Conservation (phyloP, 1,140 invertebrate species). For the Magallana ariakensis region DNA sequence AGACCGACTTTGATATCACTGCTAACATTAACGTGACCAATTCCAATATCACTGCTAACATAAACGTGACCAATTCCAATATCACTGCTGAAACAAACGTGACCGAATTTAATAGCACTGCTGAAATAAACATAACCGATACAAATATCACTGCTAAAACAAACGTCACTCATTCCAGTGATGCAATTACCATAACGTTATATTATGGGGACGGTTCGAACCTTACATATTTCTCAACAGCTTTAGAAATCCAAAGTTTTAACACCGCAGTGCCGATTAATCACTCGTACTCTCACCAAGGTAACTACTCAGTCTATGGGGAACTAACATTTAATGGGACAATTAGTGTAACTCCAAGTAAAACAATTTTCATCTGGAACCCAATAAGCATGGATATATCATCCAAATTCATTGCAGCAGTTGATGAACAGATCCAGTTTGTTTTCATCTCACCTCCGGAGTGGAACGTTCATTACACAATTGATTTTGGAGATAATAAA, state of each 20-base stretch:
- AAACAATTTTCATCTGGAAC: slow-evolving; percentile 4
- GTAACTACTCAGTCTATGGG: not conserved
- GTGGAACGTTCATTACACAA: not conserved
- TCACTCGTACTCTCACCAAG: not conserved
- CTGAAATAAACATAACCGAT: too few relatives aligned
- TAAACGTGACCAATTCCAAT: too few relatives aligned
- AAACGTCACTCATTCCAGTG: not conserved
- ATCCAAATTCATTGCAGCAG: not conserved
- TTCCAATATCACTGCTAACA: too few relatives aligned
- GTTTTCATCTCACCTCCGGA: not conserved
- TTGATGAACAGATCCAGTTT: not conserved
- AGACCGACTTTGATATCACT: too few relatives aligned
- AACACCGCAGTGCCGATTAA: not conserved
- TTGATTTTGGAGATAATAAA: not conserved
- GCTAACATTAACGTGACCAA: too few relatives aligned
- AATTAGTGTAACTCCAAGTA: not conserved
- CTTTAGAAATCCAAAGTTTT: not conserved
- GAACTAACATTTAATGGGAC: not conserved
- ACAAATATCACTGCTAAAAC: too few relatives aligned
- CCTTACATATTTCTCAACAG: not conserved
- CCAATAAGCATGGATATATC: not conserved
- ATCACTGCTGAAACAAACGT: too few relatives aligned
- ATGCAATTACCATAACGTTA: not conserved
- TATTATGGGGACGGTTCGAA: not conserved
- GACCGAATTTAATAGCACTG: too few relatives aligned